These are phyloP conservation scores for Castor canadensis DNA, from an alignment of 2,113 vertebrate species.

Conservation along the genomic window DNA sequence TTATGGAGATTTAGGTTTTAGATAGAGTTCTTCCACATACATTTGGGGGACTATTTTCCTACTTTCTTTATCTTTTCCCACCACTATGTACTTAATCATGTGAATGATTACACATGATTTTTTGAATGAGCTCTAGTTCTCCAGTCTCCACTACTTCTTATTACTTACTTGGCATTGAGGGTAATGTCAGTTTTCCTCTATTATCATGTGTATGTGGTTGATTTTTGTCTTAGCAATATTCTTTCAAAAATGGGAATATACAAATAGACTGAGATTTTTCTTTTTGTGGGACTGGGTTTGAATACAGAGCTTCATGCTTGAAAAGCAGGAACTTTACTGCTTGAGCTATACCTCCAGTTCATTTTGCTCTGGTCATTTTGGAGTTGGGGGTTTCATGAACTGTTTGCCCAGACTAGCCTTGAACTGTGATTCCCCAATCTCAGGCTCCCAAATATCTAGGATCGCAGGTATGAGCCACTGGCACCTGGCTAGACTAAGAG, in stretches of 20 bases:
- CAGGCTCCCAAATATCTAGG: no score
- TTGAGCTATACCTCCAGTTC: no score
- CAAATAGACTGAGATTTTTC: neutral
- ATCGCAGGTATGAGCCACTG: no score
- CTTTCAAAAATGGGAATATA: neutral
- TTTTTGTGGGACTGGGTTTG: no score
- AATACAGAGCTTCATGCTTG: no score
- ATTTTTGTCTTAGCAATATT: neutral
- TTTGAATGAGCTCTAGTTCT: neutral
- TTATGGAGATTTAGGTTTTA: neutral
- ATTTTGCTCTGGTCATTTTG: no score
- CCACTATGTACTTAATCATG: neutral
- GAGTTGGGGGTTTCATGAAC: no score
- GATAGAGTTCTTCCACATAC: neutral
- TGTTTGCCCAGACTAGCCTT: no score
- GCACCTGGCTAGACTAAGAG: no score
- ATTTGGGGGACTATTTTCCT: neutral
- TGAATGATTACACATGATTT: neutral
- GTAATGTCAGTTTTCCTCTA: neutral
- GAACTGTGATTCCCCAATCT: no score
- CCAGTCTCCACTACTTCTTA: neutral
- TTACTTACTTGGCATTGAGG: neutral
- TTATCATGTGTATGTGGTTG: neutral
- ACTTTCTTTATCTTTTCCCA: neutral
- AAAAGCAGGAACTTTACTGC: no score